Conservation (phyloP, 2,888 invertebrate genomes). For the Brenthis hecate region DNA sequence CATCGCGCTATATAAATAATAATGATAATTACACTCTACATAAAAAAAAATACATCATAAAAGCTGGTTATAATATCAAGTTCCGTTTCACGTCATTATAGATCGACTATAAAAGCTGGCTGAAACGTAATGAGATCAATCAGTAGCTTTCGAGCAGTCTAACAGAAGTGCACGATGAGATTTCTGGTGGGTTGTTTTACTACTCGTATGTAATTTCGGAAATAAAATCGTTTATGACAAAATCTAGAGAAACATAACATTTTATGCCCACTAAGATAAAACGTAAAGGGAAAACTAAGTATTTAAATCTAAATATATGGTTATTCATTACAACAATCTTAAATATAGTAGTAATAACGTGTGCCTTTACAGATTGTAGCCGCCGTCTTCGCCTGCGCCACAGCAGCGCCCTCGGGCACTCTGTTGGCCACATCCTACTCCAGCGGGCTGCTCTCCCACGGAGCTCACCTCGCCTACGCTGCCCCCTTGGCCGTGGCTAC, state of each 20-base stretch:
- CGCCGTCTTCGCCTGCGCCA: constrained; percentile 75
- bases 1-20: too few relatives aligned
- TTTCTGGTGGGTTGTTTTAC: constrained; percentile 24
- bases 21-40: too few relatives aligned
- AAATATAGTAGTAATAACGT: constrained; percentile 14
- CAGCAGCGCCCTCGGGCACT: constrained; percentile 68
- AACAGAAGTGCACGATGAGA: constrained; percentile 32
- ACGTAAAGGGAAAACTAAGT: too few relatives aligned
- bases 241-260: not conserved
- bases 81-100: constrained; percentile 10
- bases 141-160: constrained; percentile 33
- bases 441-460: constrained; percentile 46
- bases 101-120: constrained; percentile 24
- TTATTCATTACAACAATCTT: too few relatives aligned
- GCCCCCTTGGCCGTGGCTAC: constrained; percentile 54
- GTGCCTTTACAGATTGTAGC: constrained; percentile 78
- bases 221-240: constrained; percentile 19
- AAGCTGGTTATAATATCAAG: constrained; percentile 10
- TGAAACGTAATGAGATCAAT: constrained; percentile 21
- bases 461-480: constrained; percentile 54
- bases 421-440: constrained; percentile 64
- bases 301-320: too few relatives aligned
- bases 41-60: not conserved
- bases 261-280: not conserved
- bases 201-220: not conserved